phyloP scores from a whole-genome alignment of 2,888 invertebrate genomes.

The Anoncus sp. region DNA sequence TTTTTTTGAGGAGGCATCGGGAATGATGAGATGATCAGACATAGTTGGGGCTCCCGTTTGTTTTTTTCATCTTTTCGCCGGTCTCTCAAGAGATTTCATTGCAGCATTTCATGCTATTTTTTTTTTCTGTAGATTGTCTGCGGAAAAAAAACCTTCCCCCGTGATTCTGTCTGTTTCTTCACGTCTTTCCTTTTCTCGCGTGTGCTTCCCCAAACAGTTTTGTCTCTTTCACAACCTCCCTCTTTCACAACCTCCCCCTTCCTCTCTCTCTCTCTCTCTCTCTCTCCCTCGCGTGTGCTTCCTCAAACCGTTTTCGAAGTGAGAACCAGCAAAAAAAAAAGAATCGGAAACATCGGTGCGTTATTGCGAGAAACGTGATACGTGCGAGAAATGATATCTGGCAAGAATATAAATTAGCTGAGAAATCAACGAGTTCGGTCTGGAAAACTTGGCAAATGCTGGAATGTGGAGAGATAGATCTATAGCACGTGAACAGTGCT shows the following conservation, averaged over 20 bases:
- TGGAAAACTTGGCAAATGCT: conserved; percentile 40
- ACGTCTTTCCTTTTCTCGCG: too few species aligned
- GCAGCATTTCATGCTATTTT: conserved; percentile 48
- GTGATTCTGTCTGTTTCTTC: conserved; percentile 62
- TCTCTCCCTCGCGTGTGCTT: conserved; percentile 40
- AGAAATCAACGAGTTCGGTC: conserved; percentile 59
- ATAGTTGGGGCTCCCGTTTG: conserved; percentile 12
- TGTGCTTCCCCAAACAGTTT: too few species aligned
- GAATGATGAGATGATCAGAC: not conserved
- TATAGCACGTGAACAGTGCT: conserved; percentile 35
- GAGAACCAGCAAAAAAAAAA: conserved; percentile 50
- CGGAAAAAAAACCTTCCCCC: conserved; percentile 57
- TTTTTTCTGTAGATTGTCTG: conserved; percentile 65
- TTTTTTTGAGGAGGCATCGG: not conserved
- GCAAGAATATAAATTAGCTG: conserved; percentile 53
- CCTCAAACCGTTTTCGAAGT: conserved; percentile 37
- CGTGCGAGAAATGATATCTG: conserved; percentile 48
- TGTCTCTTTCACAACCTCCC: too few species aligned
- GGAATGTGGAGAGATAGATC: conserved; percentile 28
- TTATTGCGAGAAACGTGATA: conserved; percentile 46
- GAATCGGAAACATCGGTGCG: conserved; percentile 51
- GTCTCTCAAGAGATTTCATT: conserved; percentile 63
- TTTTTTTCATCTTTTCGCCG: conserved; percentile 45
- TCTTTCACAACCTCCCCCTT: conserved; percentile 47
- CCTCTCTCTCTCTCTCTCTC: conserved; percentile 66